These are phyloP conservation scores for Cygnus olor DNA, from an alignment of 2,797 vertebrate species.

Conservation along the genomic window DNA sequence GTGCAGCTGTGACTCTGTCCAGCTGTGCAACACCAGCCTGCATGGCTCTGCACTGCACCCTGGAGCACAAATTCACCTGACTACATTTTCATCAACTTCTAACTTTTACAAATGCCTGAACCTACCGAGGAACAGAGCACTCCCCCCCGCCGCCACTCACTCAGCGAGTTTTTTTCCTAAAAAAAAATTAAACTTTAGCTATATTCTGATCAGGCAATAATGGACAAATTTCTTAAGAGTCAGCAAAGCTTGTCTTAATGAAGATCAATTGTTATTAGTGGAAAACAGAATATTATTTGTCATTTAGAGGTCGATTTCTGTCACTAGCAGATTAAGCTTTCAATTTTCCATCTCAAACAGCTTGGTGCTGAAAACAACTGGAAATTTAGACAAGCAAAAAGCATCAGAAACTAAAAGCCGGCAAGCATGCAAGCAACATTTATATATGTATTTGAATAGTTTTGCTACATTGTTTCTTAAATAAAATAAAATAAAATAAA, in stretches of 20 bases:
- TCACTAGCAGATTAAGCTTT: not conserved
- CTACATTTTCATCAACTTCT: not conserved
- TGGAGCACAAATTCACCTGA: not conserved
- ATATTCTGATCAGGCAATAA: not conserved
- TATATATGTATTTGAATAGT: not conserved
- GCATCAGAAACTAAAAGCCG: not conserved
- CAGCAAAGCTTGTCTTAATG: conserved; percentile 25
- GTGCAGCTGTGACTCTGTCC: not conserved
- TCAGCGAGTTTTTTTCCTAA: not conserved
- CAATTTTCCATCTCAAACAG: not conserved
- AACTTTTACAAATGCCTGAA: not conserved
- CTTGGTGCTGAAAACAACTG: not conserved
- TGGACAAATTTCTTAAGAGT: conserved; percentile 11
- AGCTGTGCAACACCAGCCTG: not conserved
- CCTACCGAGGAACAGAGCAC: not conserved
- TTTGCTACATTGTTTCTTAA: not conserved
- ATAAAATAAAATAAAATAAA: not conserved
- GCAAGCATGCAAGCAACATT: not conserved
- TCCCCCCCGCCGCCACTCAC: no score
- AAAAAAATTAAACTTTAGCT: not conserved
- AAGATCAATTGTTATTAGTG: conserved; percentile 21
- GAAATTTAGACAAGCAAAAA: not conserved
- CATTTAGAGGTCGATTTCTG: conserved; percentile 19
- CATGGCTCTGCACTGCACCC: not conserved
- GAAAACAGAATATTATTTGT: conserved; percentile 44